A percentile compares a stretch with the other conserved stretches of the same genome.
phyloP scores from a whole-genome alignment of 2,113 vertebrate species.

The Paedocypris sp. region DNA sequence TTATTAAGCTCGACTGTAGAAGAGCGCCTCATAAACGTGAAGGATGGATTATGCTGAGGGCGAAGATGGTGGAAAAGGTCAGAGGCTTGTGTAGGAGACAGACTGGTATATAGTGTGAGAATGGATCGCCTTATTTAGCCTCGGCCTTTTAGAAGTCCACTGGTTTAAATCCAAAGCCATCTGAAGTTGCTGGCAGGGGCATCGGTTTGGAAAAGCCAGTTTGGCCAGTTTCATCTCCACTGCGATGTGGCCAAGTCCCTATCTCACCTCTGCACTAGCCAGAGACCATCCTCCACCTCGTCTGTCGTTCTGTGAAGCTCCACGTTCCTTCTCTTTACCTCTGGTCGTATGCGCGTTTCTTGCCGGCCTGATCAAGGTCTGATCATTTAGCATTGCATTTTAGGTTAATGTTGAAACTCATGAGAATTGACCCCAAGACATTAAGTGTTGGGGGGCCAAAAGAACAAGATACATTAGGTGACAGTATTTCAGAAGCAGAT shows the following conservation, averaged over 20 bases:
- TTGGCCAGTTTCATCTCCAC: slow-evolving; percentile 10
- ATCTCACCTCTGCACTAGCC: not conserved
- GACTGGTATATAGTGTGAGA: not conserved
- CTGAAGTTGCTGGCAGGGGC: not conserved
- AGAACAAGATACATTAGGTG: too few species aligned
- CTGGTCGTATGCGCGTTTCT: not conserved
- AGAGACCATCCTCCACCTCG: not conserved
- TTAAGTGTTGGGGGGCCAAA: too few species aligned
- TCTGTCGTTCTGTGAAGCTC: slow-evolving; percentile 25
- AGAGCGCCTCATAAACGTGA: slow-evolving; percentile 53
- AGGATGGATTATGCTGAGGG: not conserved
- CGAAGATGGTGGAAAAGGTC: slow-evolving; percentile 11
- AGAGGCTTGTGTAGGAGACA: slow-evolving; percentile 36
- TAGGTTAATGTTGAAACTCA: too few species aligned
- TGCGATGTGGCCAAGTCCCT: slow-evolving; percentile 4
- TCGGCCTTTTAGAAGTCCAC: not conserved
- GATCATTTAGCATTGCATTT: too few species aligned
- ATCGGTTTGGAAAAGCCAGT: not conserved
- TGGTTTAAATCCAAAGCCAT: slow-evolving; percentile 10
- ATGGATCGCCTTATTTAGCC: slow-evolving; percentile 12
- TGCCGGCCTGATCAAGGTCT: too few species aligned
- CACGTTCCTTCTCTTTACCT: slow-evolving; percentile 11
- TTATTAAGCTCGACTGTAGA: slow-evolving; percentile 52
- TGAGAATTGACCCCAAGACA: too few species aligned
- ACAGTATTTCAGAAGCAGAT: too few species aligned